Percentiles rank a stretch among this genome's conserved stretches.
These are phyloP conservation scores for Morpho helenor DNA, from an alignment of 2,888 invertebrate genomes.

Conservation along the genomic window DNA sequence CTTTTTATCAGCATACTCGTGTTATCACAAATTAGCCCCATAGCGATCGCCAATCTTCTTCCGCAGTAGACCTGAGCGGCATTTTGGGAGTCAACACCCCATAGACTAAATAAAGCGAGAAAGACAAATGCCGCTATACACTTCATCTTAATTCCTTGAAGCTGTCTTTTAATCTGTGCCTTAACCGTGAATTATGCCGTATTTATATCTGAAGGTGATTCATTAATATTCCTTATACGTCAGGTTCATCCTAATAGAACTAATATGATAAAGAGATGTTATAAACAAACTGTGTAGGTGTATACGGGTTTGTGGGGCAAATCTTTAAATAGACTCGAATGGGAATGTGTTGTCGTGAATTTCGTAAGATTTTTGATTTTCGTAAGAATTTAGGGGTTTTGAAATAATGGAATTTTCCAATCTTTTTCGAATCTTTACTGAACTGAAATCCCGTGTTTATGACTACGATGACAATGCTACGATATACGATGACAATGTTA, in stretches of 20 bases:
- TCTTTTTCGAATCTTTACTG: too few species aligned
- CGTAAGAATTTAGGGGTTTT: too few species aligned
- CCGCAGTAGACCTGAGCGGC: neutral
- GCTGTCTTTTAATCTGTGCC: neutral
- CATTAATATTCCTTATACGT: constrained; percentile 13
- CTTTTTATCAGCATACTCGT: neutral
- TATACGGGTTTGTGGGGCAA: too few species aligned
- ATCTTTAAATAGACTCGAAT: too few species aligned
- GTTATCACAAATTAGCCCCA: neutral
- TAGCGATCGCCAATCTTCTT: neutral
- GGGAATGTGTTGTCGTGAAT: too few species aligned
- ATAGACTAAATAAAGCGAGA: neutral
- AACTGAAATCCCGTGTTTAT: too few species aligned
- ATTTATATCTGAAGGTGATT: constrained; percentile 12
- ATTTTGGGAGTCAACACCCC: neutral
- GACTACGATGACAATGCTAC: too few species aligned
- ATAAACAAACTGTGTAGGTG: too few species aligned
- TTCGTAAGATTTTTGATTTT: neutral
- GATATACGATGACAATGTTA: too few species aligned
- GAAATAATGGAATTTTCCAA: too few species aligned
- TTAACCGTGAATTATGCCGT: neutral
- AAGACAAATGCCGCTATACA: constrained; percentile 1
- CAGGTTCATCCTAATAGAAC: neutral
- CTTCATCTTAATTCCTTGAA: constrained; percentile 11
- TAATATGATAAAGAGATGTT: too few species aligned